These are phyloP conservation scores for Trialeurodes vaporariorum DNA, from an alignment of 1,140 invertebrate genomes.

Conservation along the genomic window DNA sequence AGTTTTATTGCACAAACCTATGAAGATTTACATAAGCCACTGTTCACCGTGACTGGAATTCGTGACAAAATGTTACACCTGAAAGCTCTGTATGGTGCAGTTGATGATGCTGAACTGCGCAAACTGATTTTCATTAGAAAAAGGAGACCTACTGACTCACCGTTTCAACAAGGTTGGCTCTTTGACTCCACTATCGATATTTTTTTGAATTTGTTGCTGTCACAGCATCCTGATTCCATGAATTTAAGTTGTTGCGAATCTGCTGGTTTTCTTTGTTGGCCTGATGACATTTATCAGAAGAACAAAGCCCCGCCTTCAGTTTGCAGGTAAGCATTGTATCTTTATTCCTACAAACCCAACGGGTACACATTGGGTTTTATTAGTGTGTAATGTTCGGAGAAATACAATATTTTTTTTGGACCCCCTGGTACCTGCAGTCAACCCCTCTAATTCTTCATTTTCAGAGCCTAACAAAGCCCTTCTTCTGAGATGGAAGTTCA, in stretches of 20 bases:
- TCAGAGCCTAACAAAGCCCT: too few species aligned
- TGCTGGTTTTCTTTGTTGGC: background rate
- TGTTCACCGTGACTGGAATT: background rate
- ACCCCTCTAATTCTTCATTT: background rate
- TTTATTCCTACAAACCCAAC: background rate
- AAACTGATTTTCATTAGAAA: background rate
- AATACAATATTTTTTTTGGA: background rate
- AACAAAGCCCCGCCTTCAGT: background rate
- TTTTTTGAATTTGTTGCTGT: background rate
- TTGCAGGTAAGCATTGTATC: background rate
- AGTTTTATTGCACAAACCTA: background rate
- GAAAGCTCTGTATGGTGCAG: background rate
- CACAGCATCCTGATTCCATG: background rate
- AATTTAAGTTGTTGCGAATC: background rate
- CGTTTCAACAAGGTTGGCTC: background rate
- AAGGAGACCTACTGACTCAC: too few species aligned
- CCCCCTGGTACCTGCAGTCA: background rate
- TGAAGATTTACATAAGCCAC: background rate
- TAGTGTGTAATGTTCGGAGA: background rate
- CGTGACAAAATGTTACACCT: too few species aligned
- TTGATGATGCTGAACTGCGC: background rate
- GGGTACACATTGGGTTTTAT: background rate
- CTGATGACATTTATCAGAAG: background rate
- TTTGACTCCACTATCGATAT: background rate
- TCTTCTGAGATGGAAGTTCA: background rate